Percentiles rank a stretch among this genome's conserved stretches.
Conservation (phyloP, 1,140 invertebrate species). For the Brachionus calyciflorus region DNA sequence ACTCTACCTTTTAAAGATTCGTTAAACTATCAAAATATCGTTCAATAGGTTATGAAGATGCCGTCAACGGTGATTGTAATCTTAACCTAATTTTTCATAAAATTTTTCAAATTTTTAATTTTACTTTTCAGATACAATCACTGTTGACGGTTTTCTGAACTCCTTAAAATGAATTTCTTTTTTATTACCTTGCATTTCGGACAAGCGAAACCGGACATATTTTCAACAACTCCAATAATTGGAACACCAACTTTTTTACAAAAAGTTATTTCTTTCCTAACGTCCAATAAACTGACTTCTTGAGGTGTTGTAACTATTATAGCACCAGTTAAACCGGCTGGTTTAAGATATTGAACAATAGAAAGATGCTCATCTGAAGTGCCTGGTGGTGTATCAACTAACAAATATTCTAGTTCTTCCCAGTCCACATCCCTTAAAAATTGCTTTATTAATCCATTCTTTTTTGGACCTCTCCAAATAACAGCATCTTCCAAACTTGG, state of each 20-base stretch:
- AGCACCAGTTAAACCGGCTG: slow-evolving; percentile 76
- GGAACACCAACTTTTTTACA: slow-evolving; percentile 83
- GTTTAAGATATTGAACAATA: slow-evolving; percentile 79
- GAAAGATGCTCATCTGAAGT: slow-evolving; percentile 96
- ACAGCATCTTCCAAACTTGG: slow-evolving; percentile 72
- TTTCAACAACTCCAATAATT: slow-evolving; percentile 87
- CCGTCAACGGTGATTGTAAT: no score
- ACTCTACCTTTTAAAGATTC: no score
- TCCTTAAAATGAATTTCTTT: no score
- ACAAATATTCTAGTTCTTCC: slow-evolving; percentile 73
- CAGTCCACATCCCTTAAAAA: slow-evolving; percentile 91
- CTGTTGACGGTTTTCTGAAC: no score
- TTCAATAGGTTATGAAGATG: no score
- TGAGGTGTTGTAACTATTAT: slow-evolving; percentile 79
- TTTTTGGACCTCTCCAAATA: slow-evolving; percentile 92
- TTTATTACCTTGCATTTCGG: slow-evolving; percentile 72
- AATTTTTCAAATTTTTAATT: slow-evolving; percentile 92
- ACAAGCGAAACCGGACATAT: slow-evolving; percentile 90
- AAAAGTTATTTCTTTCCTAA: slow-evolving; percentile 89
- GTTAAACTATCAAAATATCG: no score
- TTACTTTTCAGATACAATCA: slow-evolving; percentile 71
- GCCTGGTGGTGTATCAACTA: slow-evolving; percentile 93
- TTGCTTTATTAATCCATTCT: slow-evolving; percentile 71
- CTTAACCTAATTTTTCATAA: no score
- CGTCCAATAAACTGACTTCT: slow-evolving; percentile 72